Conservation (phyloP, 2,113 vertebrate species). For the Oncorhynchus gorbuscha region DNA sequence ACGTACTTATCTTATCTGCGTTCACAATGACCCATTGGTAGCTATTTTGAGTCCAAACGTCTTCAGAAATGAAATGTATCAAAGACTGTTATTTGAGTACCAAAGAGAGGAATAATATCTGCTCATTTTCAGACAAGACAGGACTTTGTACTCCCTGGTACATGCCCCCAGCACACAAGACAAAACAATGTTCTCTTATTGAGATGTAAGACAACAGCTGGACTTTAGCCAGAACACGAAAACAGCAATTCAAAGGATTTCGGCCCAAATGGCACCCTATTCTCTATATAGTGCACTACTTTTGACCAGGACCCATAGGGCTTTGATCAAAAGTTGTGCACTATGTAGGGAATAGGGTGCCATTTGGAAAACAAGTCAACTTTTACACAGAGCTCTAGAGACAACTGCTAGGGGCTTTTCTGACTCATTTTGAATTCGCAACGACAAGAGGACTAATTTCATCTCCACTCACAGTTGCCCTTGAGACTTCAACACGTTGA, state of each 20-base stretch:
- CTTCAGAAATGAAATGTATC: background rate
- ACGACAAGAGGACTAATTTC: slow-evolving; percentile 40
- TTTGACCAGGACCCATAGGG: too few relatives aligned
- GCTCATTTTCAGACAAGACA: background rate
- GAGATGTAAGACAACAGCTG: slow-evolving; percentile 1
- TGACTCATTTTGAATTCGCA: slow-evolving; percentile 24
- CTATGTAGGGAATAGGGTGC: too few relatives aligned
- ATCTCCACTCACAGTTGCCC: slow-evolving; percentile 27
- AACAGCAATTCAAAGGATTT: slow-evolving; percentile 21
- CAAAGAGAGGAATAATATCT: background rate
- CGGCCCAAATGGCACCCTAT: too few relatives aligned
- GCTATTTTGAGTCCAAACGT: background rate
- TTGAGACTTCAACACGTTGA: slow-evolving; percentile 29
- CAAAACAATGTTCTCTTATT: background rate
- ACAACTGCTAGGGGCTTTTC: slow-evolving; percentile 28
- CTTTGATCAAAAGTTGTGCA: too few relatives aligned
- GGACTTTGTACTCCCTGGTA: slow-evolving; percentile 25
- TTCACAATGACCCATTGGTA: too few relatives aligned
- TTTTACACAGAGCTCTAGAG: slow-evolving; percentile 15
- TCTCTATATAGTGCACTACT: too few relatives aligned
- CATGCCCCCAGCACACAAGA: slow-evolving; percentile 24
- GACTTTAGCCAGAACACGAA: slow-evolving; percentile 14
- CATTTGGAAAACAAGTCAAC: background rate
- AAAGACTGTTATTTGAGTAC: background rate
- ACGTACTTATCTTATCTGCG: too few relatives aligned